Evolutionary conservation across 2,797 vertebrate genomes (phyloP).

Genomic region (Threskiornis aethiopicus): DNA sequence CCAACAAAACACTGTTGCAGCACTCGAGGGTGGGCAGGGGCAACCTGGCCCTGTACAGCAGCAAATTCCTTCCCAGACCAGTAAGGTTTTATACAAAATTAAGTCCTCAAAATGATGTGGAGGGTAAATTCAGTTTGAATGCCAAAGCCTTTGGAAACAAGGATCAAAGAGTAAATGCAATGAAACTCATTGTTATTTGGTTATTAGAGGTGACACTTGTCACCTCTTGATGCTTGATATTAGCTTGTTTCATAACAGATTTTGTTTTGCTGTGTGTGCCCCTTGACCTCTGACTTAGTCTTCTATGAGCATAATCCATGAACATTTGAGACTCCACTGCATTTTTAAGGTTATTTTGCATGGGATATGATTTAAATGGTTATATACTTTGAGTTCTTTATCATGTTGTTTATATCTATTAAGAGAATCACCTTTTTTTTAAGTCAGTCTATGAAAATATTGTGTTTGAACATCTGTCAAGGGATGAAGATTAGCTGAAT

Average conservation of each 20-base stretch:
- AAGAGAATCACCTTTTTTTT: constrained; percentile 52
- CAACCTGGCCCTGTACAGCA: not conserved
- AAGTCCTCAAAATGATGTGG: not conserved
- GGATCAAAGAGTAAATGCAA: not conserved
- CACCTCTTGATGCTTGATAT: not conserved
- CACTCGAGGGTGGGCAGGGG: not conserved
- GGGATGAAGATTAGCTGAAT: constrained; percentile 70
- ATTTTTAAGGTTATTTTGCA: not conserved
- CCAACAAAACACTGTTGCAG: not conserved
- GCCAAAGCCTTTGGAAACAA: not conserved
- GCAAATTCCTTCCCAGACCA: not conserved
- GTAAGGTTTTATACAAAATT: not conserved
- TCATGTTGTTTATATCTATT: constrained; percentile 66
- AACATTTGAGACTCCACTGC: not conserved
- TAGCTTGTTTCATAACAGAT: not conserved
- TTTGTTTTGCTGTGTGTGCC: not conserved
- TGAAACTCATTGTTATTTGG: not conserved
- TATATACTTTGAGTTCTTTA: constrained; percentile 56
- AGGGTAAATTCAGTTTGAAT: not conserved
- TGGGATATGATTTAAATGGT: not conserved
- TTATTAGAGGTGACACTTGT: not conserved
- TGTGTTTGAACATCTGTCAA: constrained; percentile 74
- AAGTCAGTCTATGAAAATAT: constrained; percentile 71
- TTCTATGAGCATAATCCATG: not conserved
- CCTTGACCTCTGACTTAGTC: not conserved